Evolutionary conservation across 1,140 invertebrate genomes (phyloP).

Genomic region (Maniola jurtina): DNA sequence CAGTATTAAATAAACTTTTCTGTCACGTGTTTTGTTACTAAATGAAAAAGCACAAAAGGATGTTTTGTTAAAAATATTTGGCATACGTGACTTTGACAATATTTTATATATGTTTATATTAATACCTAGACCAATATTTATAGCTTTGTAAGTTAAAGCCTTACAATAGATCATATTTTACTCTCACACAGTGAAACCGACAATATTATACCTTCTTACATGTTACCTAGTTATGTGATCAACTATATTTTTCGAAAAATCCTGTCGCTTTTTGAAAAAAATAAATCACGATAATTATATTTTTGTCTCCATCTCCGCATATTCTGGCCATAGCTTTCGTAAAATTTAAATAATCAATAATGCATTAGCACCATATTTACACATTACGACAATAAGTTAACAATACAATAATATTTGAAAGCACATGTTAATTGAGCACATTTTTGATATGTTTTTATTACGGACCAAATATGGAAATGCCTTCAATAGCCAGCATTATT

Average conservation of each 20-base stretch:
- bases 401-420: conserved; percentile 18
- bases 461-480: conserved; percentile 15
- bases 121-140: not conserved
- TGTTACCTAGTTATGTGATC: not conserved
- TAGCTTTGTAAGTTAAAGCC: not conserved
- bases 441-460: conserved; percentile 17
- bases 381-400: conserved; percentile 36
- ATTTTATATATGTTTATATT: conserved; percentile 32
- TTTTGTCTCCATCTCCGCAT: not conserved
- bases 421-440: conserved; percentile 24
- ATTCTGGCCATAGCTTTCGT: not conserved
- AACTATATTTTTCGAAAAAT: not conserved
- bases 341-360: not conserved
- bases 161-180: not conserved
- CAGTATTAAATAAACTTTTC: not conserved
- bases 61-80: conserved; percentile 28
- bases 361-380: not conserved
- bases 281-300: no score
- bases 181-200: not conserved
- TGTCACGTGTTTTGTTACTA: not conserved
- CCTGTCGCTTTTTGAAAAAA: no score
- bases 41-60: not conserved
- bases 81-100: conserved; percentile 64
- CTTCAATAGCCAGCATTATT: not conserved
- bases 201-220: no score